A percentile compares a stretch with the other conserved stretches of the same genome.
Evolutionary conservation across 2,113 vertebrate genomes (phyloP).

Genomic region (Sardina pilchardus): DNA sequence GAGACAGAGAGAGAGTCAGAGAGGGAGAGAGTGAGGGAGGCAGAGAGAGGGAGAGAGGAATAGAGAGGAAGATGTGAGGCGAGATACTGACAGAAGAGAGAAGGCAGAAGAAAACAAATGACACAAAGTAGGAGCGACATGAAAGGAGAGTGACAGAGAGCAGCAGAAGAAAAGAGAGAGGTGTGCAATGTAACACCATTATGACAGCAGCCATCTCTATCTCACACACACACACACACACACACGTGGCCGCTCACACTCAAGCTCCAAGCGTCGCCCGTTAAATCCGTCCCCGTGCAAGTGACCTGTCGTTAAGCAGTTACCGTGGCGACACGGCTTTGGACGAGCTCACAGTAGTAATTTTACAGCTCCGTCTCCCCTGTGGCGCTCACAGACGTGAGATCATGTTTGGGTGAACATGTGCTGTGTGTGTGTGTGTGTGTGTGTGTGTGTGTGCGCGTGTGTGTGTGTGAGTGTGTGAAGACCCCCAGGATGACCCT

Average conservation of each 20-base stretch:
- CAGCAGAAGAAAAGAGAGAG: slow-evolving; percentile 25
- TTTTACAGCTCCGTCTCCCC: not conserved
- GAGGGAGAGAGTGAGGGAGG: not conserved
- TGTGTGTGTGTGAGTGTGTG: not conserved
- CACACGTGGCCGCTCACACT: not conserved
- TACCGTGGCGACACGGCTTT: not conserved
- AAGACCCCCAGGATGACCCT: not conserved
- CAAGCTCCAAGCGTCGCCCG: not conserved
- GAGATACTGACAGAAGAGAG: too few species aligned
- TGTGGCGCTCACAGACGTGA: not conserved
- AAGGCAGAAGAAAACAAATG: too few species aligned
- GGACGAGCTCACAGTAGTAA: not conserved
- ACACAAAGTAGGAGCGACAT: too few species aligned
- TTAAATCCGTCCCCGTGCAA: not conserved
- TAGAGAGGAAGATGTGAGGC: too few species aligned
- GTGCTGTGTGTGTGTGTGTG: not conserved
- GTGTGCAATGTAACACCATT: not conserved
- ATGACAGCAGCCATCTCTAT: not conserved
- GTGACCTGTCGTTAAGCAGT: slow-evolving; percentile 3
- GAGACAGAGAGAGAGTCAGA: not conserved
- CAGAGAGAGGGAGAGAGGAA: too few species aligned
- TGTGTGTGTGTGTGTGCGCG: not conserved
- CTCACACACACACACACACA: slow-evolving; percentile 2
- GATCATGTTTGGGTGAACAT: not conserved
- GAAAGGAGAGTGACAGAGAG: not conserved